These are phyloP conservation scores for Cossypha dichroa DNA, from an alignment of 2,797 vertebrate genomes.

Conservation along the genomic window DNA sequence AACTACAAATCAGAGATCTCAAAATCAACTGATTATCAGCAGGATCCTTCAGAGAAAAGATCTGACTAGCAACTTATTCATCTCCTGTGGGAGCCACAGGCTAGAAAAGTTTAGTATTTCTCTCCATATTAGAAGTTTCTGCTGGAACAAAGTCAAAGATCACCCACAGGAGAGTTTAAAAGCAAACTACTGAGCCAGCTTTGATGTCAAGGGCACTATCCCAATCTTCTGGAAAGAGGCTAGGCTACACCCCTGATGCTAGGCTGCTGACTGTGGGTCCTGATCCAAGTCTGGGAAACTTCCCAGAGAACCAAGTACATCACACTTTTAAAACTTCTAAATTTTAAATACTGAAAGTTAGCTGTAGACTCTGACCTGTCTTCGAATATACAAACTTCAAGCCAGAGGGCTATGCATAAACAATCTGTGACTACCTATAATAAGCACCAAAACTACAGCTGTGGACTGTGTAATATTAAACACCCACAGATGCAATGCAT, in stretches of 20 bases:
- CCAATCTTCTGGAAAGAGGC: neutral
- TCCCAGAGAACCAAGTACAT: neutral
- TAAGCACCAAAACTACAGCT: neutral
- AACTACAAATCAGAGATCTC: neutral
- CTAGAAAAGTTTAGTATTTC: neutral
- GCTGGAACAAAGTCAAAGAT: neutral
- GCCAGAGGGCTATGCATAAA: neutral
- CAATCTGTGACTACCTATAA: neutral
- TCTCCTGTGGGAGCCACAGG: neutral
- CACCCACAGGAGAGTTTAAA: neutral
- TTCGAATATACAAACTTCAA: neutral
- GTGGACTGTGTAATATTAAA: neutral
- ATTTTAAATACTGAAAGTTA: neutral
- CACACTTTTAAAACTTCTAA: neutral
- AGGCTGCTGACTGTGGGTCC: accelerated
- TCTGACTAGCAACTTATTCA: neutral
- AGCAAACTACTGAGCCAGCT: neutral
- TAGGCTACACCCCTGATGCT: neutral
- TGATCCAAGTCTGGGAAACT: neutral
- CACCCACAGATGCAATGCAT: neutral
- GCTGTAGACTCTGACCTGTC: neutral
- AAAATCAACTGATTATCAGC: neutral
- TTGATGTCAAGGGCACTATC: accelerated
- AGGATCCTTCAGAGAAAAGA: neutral
- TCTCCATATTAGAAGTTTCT: neutral